A percentile compares a stretch with the other conserved stretches of the same genome.
These are phyloP conservation scores for Cheilosia vernalis DNA, from an alignment of 2,888 invertebrate genomes.

Conservation along the genomic window DNA sequence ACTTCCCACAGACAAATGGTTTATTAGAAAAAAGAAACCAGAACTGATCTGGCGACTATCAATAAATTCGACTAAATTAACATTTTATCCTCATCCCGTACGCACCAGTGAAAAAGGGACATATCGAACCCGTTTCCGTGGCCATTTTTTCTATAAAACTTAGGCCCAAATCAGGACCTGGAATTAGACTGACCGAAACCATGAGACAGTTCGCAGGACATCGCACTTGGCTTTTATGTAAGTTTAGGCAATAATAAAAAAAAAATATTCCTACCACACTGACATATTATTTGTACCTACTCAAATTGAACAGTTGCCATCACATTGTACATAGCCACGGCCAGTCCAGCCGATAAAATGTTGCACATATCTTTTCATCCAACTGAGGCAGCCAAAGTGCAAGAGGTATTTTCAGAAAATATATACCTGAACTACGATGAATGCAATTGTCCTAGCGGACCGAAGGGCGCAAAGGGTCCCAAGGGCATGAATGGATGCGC, in stretches of 20 bases:
- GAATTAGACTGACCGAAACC: constrained; percentile 25
- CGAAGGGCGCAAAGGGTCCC: constrained; percentile 16
- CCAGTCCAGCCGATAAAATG: neutral
- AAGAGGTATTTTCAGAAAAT: neutral
- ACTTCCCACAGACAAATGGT: neutral
- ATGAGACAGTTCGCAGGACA: constrained; percentile 44
- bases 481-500: constrained; percentile 32
- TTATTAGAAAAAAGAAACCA: neutral
- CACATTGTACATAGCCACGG: neutral
- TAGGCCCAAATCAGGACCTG: neutral
- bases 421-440: constrained; percentile 23
- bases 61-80: neutral
- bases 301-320: constrained; percentile 19
- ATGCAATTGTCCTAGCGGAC: constrained; percentile 42
- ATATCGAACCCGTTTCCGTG: neutral
- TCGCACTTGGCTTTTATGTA: constrained; percentile 30
- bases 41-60: neutral
- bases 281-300: neutral
- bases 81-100: too few relatives aligned
- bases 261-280: neutral
- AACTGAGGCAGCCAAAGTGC: too few relatives aligned
- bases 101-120: too few relatives aligned
- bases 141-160: constrained; percentile 41
- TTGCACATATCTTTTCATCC: neutral
- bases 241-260: constrained; percentile 16